Evolutionary conservation across 2,888 invertebrate genomes (phyloP).

Genomic region (Seira sanloemensis): DNA sequence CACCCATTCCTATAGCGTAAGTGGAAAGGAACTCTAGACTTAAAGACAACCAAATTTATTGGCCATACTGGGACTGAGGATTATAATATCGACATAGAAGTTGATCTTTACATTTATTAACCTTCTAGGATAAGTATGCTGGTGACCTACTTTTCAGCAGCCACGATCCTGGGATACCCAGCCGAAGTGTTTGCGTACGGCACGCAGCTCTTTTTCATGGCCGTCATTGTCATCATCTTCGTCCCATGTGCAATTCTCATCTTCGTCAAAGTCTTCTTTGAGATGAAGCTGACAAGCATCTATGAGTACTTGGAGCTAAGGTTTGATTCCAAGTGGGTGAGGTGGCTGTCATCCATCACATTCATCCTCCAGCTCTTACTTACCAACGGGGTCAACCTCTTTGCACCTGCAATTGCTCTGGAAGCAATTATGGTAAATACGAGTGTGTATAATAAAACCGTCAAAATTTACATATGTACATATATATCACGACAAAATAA

Average conservation of each 20-base stretch:
- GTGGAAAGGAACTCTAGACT: no score
- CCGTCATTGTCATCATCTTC: slow-evolving; percentile 53
- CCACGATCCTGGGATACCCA: slow-evolving; percentile 62
- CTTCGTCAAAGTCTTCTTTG: slow-evolving; percentile 69
- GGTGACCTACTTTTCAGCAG: slow-evolving; percentile 67
- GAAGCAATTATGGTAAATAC: slow-evolving; percentile 74
- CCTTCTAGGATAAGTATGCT: slow-evolving; percentile 57
- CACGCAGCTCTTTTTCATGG: slow-evolving; percentile 66
- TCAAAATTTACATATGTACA: slow-evolving; percentile 22
- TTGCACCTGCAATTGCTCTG: slow-evolving; percentile 74
- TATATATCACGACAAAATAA: no score
- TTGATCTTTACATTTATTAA: background rate
- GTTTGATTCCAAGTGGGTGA: slow-evolving; percentile 62
- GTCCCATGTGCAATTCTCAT: slow-evolving; percentile 59
- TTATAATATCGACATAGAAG: background rate
- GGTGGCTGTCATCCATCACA: slow-evolving; percentile 65
- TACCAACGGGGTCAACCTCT: slow-evolving; percentile 74
- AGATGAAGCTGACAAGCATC: slow-evolving; percentile 70
- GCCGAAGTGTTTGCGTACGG: slow-evolving; percentile 70
- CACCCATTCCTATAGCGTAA: slow-evolving; percentile 61
- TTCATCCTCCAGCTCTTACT: slow-evolving; percentile 68
- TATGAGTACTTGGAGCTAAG: slow-evolving; percentile 71
- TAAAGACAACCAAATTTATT: no score
- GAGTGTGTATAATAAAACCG: slow-evolving; percentile 52
- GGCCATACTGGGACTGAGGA: no score